Percentiles rank a stretch among this genome's conserved stretches.
Conservation (phyloP, 2,113 vertebrate genomes). For the Probosciger aterrimus region DNA sequence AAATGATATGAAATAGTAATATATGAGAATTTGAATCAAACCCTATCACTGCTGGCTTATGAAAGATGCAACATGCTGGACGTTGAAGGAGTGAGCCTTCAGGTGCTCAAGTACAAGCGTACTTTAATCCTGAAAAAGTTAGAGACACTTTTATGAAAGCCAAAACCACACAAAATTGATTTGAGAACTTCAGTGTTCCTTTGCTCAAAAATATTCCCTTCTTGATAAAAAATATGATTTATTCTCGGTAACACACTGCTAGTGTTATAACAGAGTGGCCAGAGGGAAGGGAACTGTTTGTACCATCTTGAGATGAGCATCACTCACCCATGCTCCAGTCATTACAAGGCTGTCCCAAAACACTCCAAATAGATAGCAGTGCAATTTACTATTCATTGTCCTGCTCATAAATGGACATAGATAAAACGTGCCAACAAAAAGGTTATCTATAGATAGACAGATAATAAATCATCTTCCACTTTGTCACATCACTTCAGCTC, state of each 20-base stretch:
- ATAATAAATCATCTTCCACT: neutral
- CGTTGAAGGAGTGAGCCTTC: neutral
- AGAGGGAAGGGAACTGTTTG: neutral
- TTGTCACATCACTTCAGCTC: neutral
- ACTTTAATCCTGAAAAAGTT: neutral
- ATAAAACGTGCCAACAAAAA: neutral
- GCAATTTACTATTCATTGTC: neutral
- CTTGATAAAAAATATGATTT: neutral
- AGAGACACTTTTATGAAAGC: neutral
- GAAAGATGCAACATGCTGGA: neutral
- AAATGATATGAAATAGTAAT: neutral
- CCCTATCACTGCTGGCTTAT: fast-evolving
- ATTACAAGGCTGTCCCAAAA: neutral
- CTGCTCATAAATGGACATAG: neutral
- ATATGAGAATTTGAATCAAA: neutral
- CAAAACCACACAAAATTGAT: neutral
- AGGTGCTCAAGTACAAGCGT: neutral
- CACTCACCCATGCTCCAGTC: neutral
- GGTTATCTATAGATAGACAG: neutral
- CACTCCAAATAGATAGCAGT: neutral
- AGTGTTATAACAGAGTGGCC: neutral
- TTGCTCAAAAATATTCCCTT: neutral
- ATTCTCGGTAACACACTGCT: neutral
- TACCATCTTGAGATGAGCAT: neutral
- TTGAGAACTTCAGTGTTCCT: neutral